Evolutionary conservation across 1,140 invertebrate genomes (phyloP).

Genomic region (Tetraneura akinire): DNA sequence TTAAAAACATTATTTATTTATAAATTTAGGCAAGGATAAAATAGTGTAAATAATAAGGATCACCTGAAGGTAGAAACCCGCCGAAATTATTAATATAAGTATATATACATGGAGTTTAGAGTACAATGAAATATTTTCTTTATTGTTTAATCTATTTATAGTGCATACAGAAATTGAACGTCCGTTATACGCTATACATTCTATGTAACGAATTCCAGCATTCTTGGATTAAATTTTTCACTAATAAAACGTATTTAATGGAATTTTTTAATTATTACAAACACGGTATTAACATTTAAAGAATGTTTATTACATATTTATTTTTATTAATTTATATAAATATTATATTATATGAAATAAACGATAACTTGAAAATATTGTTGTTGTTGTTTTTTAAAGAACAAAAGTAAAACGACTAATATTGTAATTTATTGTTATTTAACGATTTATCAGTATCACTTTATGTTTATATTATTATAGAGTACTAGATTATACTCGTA

Average conservation of each 20-base stretch:
- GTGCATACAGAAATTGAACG: not conserved
- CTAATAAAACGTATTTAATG: not conserved
- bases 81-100: conserved; percentile 7
- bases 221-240: not conserved
- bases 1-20: no score
- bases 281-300: not conserved
- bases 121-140: not conserved
- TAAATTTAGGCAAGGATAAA: no score
- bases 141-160: not conserved
- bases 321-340: not conserved
- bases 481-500: no score
- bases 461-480: no score
- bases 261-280: conserved; percentile 24
- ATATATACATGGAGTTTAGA: not conserved
- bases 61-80: no score
- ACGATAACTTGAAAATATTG: no score
- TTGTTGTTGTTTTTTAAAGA: no score
- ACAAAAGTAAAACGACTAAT: no score
- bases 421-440: no score
- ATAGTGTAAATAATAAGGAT: no score
- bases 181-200: not conserved
- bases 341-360: no score
- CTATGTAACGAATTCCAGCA: conserved; percentile 23
- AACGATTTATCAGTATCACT: no score
- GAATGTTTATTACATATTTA: not conserved